phyloP scores from a whole-genome alignment of 2,888 invertebrate species.

The Acronicta leporina region DNA sequence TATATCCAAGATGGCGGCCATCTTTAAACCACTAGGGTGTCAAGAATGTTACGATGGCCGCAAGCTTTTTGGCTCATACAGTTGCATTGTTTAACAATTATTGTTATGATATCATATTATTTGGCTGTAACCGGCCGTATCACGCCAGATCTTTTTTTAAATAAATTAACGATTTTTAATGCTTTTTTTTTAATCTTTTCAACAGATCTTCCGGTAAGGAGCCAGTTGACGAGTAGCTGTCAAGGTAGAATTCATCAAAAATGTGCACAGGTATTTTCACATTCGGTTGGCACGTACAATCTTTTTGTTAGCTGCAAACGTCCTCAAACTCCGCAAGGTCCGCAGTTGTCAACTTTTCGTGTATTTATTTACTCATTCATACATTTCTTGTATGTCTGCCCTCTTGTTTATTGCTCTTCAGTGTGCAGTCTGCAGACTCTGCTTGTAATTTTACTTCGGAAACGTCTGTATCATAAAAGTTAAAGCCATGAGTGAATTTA shows the following conservation, averaged over 20 bases:
- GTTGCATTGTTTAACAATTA: constrained; percentile 52
- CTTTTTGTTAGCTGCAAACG: constrained; percentile 79
- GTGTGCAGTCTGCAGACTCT: constrained; percentile 50
- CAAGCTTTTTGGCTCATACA: constrained; percentile 61
- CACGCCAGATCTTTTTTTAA: background rate
- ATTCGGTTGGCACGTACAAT: constrained; percentile 72
- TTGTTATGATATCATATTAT: constrained; percentile 41
- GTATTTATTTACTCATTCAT: constrained; percentile 80
- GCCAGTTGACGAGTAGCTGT: constrained; percentile 66
- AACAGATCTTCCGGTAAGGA: constrained; percentile 39
- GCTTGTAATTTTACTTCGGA: constrained; percentile 53
- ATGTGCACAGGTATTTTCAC: constrained; percentile 73
- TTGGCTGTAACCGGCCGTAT: constrained; percentile 17
- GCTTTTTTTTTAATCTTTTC: too few species aligned
- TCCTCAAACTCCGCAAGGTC: constrained; percentile 67
- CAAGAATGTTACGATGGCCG: constrained; percentile 75
- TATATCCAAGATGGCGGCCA: constrained; percentile 83
- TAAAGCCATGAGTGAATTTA: constrained; percentile 60
- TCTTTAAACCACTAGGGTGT: constrained; percentile 75
- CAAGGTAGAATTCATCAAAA: constrained; percentile 74
- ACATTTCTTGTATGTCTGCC: constrained; percentile 75
- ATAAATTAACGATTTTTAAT: too few species aligned
- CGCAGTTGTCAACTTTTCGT: constrained; percentile 77
- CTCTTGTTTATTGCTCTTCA: constrained; percentile 67
- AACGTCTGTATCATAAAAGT: constrained; percentile 66